Base-by-base conservation (phyloP, 2,113 vertebrate genomes). In the Clarias batrachus region DNA sequence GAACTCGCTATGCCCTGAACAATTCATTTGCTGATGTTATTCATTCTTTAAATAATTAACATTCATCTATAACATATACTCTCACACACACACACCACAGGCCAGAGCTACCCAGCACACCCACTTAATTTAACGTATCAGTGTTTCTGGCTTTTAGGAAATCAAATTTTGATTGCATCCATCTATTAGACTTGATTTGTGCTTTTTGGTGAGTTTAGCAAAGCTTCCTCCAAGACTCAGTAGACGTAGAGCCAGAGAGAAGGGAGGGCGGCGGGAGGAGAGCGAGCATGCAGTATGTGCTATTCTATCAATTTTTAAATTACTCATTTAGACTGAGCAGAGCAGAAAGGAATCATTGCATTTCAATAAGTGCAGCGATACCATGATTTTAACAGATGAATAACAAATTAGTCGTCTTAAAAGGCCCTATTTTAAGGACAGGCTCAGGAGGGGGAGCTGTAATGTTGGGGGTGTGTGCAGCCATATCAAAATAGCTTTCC, bases 221-320 rank as follows among this genome's bases (percentile, higher is more conserved):
- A 48, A 27, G 27, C 60, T 14, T 85, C 90, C 88, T 71, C 76
- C 73, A 76, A 84, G 88, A 91, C 90, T 62, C 85, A 10, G 2
- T 13, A 19, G 71, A 25, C 60, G 78, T 33, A 70, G 73, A 81
- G 83, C 41, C 25, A 19, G 27, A 56, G 30, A 37, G 37, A 76
- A 21, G 73, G 10, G 81, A 73, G 54, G 14, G 81, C 19, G 17
- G 33, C 63, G n/a, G 21, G 52, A 74, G 52, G 77, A 21, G 85
- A 85, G 85, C n/a, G 65, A 84, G 82, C 83, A 73, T 7, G 59
- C 87, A 90, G 88, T 87, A 84, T 89, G 66, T 88, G 78, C 82
- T 82, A 30, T 90, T 90, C 90, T 88, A 87, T 93, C 89, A 85
- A 82, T 91, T 92, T 91, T 74, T 87, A 89, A 92, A 93, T 94